phyloP scores from a whole-genome alignment of 2,888 invertebrate species.

The Cephus nigrinus region DNA sequence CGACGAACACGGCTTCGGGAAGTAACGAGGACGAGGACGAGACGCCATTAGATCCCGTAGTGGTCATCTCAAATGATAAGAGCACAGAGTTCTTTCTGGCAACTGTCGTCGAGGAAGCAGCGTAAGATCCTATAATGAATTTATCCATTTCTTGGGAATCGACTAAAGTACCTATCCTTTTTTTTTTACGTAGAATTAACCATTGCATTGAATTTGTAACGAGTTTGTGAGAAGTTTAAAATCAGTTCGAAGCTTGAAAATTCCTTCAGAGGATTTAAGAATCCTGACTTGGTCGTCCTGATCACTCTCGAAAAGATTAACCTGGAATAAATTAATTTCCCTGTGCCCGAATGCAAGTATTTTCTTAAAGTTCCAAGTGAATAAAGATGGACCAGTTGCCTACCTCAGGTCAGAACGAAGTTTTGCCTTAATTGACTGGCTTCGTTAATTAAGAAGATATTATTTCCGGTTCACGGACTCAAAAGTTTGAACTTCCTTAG shows the following conservation, averaged over 20 bases:
- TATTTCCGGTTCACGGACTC: constrained; percentile 27
- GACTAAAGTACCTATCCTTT: background rate
- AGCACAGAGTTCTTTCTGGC: constrained; percentile 92
- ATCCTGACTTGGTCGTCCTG: background rate
- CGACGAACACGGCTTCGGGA: constrained; percentile 90
- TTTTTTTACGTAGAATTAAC: background rate
- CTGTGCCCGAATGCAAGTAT: background rate
- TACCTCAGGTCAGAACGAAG: constrained; percentile 23
- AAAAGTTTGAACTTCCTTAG: constrained; percentile 20
- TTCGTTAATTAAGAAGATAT: constrained; percentile 37
- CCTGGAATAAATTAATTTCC: background rate
- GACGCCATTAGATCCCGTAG: constrained; percentile 61
- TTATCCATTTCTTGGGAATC: background rate
- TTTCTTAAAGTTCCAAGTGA: background rate
- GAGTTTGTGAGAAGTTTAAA: background rate
- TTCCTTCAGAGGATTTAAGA: background rate
- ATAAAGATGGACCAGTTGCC: background rate
- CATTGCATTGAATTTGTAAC: background rate
- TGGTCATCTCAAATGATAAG: constrained; percentile 88
- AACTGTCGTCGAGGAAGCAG: constrained; percentile 86
- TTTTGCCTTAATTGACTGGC: constrained; percentile 37
- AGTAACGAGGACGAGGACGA: constrained; percentile 88
- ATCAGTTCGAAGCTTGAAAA: background rate
- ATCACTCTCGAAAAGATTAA: background rate
- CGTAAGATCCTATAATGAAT: constrained; percentile 72